These are phyloP conservation scores for Hemitrygon akajei DNA, from an alignment of 2,797 vertebrate genomes.

Conservation along the genomic window DNA sequence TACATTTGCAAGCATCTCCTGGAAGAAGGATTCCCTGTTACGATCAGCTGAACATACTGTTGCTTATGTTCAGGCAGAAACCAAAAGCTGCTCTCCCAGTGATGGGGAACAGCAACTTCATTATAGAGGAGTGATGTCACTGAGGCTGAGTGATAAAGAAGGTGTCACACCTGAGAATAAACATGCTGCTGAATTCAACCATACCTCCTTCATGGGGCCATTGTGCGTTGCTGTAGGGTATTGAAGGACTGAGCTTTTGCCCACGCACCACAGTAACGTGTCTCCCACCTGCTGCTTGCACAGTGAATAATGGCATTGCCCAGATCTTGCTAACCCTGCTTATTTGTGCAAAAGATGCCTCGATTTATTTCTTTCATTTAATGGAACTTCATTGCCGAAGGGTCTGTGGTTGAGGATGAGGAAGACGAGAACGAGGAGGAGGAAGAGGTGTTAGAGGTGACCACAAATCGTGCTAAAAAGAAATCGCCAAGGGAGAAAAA, in stretches of 20 bases:
- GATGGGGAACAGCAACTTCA: background rate
- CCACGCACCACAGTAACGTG: too few species aligned
- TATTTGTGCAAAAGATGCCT: background rate
- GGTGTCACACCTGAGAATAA: background rate
- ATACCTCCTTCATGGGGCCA: background rate
- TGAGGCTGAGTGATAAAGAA: background rate
- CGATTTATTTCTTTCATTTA: background rate
- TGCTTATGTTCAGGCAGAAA: background rate
- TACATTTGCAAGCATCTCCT: background rate
- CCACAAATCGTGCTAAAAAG: background rate
- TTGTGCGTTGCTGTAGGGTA: background rate
- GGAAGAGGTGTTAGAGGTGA: background rate
- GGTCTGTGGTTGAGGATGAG: background rate
- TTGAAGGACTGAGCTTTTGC: background rate
- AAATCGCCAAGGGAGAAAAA: slow-evolving; percentile 17
- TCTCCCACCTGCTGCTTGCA: background rate
- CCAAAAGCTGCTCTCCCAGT: background rate
- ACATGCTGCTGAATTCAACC: background rate
- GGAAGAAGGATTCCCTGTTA: background rate
- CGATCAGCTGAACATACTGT: background rate
- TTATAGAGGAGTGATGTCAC: background rate
- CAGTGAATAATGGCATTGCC: background rate
- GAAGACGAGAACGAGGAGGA: background rate
- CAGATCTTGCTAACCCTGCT: background rate
- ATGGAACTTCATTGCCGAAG: background rate